Conservation (phyloP, 2,888 invertebrate species). For the Conops quadrifasciatus region DNA sequence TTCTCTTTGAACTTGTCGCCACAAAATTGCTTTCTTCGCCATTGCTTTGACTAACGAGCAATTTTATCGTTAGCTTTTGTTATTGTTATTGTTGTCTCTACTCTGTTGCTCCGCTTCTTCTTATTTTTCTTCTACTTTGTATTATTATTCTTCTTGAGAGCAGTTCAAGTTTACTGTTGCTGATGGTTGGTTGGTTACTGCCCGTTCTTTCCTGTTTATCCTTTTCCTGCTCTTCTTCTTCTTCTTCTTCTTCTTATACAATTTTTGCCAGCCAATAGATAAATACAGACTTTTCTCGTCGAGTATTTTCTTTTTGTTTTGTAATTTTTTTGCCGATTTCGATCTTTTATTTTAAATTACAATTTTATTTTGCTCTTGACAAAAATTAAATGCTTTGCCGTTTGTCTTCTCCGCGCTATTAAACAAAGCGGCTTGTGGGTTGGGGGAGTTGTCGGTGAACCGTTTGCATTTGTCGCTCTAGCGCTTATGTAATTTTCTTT, state of each 20-base stretch:
- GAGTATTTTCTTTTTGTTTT: not conserved
- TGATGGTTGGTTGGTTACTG: not conserved
- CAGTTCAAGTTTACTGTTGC: too few species aligned
- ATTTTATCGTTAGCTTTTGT: slow-evolving; percentile 23
- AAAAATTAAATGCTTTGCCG: slow-evolving; percentile 30
- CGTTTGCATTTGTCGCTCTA: too few species aligned
- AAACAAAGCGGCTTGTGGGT: not conserved
- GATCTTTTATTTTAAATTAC: slow-evolving; percentile 16
- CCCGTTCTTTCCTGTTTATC: not conserved
- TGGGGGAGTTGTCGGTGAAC: too few species aligned
- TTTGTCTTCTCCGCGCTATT: slow-evolving; percentile 10
- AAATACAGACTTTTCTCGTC: not conserved
- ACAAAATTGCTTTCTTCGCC: slow-evolving; percentile 12
- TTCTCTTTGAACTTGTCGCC: not conserved
- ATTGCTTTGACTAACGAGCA: slow-evolving; percentile 21
- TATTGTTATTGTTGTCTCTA: slow-evolving; percentile 7
- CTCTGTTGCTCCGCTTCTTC: not conserved
- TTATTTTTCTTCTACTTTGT: too few species aligned
- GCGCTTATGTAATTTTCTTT: too few species aligned
- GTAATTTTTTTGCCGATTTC: not conserved
- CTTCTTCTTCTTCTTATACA: not conserved
- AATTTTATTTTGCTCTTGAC: slow-evolving; percentile 22
- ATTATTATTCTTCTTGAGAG: not conserved
- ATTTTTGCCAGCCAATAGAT: too few species aligned
- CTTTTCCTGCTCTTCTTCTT: not conserved